phyloP scores from a whole-genome alignment of 1,140 invertebrate genomes.

The Hycleus cichorii region DNA sequence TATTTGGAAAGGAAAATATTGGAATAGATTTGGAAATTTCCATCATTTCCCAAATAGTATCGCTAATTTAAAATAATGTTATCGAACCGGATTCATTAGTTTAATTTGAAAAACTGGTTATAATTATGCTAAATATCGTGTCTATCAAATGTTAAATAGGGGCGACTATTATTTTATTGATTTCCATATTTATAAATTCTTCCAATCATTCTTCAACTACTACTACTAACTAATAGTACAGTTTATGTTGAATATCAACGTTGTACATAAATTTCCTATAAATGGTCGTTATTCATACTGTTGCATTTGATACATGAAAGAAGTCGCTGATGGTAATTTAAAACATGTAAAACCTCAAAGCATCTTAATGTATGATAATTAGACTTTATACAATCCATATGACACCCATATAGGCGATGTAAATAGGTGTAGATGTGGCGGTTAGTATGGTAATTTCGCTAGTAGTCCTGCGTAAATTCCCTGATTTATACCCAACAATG shows the following conservation, averaged over 20 bases:
- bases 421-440: constrained; percentile 27
- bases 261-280: too few species aligned
- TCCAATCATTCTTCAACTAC: too few species aligned
- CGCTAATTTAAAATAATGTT: constrained; percentile 23
- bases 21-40: neutral
- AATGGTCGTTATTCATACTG: too few species aligned
- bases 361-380: constrained; percentile 23
- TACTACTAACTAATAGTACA: too few species aligned
- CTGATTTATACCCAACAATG: constrained; percentile 18
- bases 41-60: constrained; percentile 9
- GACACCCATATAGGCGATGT: constrained; percentile 23
- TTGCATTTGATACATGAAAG: too few species aligned
- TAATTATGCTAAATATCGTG: constrained; percentile 20
- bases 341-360: constrained; percentile 13
- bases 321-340: too few species aligned
- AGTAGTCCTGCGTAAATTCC: constrained; percentile 6
- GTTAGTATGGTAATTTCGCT: constrained; percentile 27
- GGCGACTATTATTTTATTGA: too few species aligned
- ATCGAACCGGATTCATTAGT: constrained; percentile 27
- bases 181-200: too few species aligned
- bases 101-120: constrained; percentile 10
- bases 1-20: neutral
- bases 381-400: constrained; percentile 20
- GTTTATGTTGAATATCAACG: too few species aligned
- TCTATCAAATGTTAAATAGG: neutral